Conservation (phyloP, 2,113 vertebrate genomes). For the Monopterus albus region DNA sequence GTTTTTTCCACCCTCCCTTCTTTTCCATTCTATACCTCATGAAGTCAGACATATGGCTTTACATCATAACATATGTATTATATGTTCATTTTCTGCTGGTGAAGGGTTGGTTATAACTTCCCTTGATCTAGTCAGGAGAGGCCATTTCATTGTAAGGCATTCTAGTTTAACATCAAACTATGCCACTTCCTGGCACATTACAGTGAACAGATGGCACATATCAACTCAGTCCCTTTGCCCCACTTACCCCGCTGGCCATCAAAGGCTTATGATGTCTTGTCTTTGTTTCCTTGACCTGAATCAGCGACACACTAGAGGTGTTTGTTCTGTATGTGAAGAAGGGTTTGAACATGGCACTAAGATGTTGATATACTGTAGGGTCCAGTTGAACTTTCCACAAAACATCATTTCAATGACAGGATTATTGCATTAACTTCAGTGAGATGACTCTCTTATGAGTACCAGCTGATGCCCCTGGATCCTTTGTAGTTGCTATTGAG, state of each 20-base stretch:
- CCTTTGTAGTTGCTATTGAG: conserved; percentile 17
- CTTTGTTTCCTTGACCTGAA: neutral
- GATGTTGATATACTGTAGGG: neutral
- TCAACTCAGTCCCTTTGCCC: neutral
- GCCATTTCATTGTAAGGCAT: neutral
- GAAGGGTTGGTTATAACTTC: conserved; percentile 5
- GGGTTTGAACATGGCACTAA: neutral
- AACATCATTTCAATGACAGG: conserved; percentile 16
- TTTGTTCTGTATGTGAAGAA: conserved; percentile 11
- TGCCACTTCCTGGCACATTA: too few relatives aligned
- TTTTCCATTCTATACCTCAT: neutral
- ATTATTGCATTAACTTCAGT: conserved; percentile 13
- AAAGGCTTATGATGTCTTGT: neutral
- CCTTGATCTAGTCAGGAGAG: conserved; percentile 2
- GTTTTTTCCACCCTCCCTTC: neutral
- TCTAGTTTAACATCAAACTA: too few relatives aligned
- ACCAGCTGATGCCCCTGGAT: conserved; percentile 32
- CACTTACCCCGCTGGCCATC: neutral
- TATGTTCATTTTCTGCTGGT: neutral
- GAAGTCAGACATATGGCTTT: neutral
- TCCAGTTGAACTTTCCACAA: conserved; percentile 2
- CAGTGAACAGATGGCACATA: neutral
- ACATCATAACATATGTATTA: neutral
- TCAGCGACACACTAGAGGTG: neutral
- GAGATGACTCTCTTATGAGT: conserved; percentile 24